Conservation (phyloP, 2,888 invertebrate species). For the Mythimna loreyi region DNA sequence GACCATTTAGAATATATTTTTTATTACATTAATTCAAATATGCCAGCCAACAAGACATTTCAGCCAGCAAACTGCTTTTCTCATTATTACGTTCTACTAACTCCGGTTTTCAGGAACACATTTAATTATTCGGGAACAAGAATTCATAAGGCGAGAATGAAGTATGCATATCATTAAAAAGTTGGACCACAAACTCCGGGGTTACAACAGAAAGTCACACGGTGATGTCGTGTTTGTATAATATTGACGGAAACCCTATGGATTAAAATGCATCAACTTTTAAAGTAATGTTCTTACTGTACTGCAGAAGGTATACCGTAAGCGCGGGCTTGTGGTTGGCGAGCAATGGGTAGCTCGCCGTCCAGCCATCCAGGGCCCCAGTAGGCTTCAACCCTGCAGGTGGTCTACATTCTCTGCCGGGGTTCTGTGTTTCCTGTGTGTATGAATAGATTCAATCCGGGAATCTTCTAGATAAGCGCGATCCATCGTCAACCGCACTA, state of each 20-base stretch:
- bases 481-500: too few species aligned
- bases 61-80: constrained; percentile 11
- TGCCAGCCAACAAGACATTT: constrained; percentile 2
- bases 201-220: constrained; percentile 33
- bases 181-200: constrained; percentile 19
- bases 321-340: too few species aligned
- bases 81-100: constrained; percentile 27
- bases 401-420: too few species aligned
- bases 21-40: background rate
- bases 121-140: constrained; percentile 54
- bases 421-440: too few species aligned
- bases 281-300: background rate
- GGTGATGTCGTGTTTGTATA: constrained; percentile 15
- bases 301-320: background rate
- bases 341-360: too few species aligned
- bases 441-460: too few species aligned
- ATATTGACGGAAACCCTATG: constrained; percentile 2
- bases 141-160: constrained; percentile 56
- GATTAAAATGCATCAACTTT: background rate
- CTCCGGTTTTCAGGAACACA: constrained; percentile 34
- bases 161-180: constrained; percentile 56
- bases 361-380: too few species aligned
- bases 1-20: background rate
- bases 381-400: too few species aligned
- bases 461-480: too few species aligned